Evolutionary conservation across 2,113 vertebrate genomes (phyloP), one percentile per base, ranked within the genome.

Genomic region (Pteropus alecto): DNA sequence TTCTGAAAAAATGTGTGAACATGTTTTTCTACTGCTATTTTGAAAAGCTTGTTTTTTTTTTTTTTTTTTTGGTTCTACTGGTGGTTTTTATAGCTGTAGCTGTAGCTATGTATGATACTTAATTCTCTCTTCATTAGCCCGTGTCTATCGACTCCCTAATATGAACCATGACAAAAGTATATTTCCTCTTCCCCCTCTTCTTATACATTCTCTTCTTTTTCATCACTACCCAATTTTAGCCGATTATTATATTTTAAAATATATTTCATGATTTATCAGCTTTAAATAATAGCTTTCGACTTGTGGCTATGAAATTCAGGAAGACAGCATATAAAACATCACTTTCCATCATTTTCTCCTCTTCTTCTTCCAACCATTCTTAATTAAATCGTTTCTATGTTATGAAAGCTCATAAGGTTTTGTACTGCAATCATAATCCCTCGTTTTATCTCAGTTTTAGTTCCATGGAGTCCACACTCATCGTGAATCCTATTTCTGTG

Each of bases 401-500:
- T 11, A 22, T n/a, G 51, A 43, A 76, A 48, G 4, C 3, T 56
- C n/a, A 28, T 4, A 6, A 3, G 6, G 24, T 67, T 89, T 71
- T 91, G 28, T 35, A 16, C 63, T 43, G 30, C 13, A 46, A 6
- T 48, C 22, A 2, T 78, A 61, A 51, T 7, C 7, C 6, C 43
- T n/a, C 28, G 24, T 26, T 43, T 65, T 41, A 33, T 54, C 67
- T 67, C 54, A 65, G 38, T 54, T 41, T 70, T 10, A 12, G 54
- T 35, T 10, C 30, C 16, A 26, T 58, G 43, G 43, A 43, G 56
- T 60, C 18, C 21, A 81, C 51, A 67, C 43, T 18, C 15, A 15
- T 1, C 0, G 0, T 0, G 5, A 38, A 38, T 33, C 13, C 24
- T 35, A 13, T 22, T 58, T 18, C 38, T 38, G 15, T 18, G 51